Evolutionary conservation across 2,797 vertebrate genomes (phyloP), one percentile per base, ranked within the genome.

Genomic region (Heteromormyrus szaboi): DNA sequence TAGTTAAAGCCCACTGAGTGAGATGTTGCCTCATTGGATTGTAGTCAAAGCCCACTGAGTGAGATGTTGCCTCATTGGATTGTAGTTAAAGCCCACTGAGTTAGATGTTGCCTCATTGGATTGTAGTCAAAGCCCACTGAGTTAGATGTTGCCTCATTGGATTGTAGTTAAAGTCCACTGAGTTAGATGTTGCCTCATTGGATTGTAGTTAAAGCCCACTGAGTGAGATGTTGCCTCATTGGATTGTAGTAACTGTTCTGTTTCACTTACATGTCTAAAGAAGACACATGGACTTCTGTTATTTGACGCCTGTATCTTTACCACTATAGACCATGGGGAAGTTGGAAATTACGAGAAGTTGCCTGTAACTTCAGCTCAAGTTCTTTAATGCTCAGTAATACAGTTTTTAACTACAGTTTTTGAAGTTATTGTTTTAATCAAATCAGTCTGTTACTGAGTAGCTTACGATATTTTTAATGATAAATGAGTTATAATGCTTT

Each of bases 241-340:
- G 53, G 46, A 22, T 51, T 51, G 11, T 12, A 51, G 50, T 51
- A 48, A 48, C 87, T 92, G 91, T 86, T 91, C 83, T 85, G 90
- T 94, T 94, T 93, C 92, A 93, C 92, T 91, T 92, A 91, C 90
- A 90, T 93, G 89, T 92, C 92, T 88, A 87, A 68, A 91, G 48
- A 91, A 92, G 92, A 95, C 93, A 93, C 91, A 91, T 94, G 93
- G 93, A 93, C 92, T 91, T 25, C 81, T 50, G 41, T 84, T 19
- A 46, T 33, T 33, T 11, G 3, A 29, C 0, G 11, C 62, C 3
- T 33, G 25, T 68, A 29, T 68, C 25, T 68, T 68, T 68, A 29
- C 25, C 25, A 68, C 62, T 33, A 29, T 33, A 53, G 17, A 44
- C 51, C 19, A 59, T 17, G 29, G 83, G 83, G 48, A 22, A 2